Conservation (phyloP, 2,113 vertebrate genomes). For the Orycteropus afer region DNA sequence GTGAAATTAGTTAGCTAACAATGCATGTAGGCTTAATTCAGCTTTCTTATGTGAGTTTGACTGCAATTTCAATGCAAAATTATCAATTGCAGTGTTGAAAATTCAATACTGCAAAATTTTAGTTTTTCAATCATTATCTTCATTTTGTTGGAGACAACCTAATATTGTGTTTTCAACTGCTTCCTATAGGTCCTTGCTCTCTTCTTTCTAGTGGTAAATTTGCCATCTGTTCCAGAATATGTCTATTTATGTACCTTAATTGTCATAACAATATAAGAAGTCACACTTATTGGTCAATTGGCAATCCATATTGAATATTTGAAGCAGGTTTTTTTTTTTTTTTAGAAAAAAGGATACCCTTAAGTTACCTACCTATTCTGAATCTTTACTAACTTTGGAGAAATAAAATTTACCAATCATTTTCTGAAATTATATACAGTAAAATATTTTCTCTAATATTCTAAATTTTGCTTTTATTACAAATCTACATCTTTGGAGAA, state of each 20-base stretch:
- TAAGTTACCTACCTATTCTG: background rate
- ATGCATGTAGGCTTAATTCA: background rate
- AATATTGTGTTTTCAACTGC: background rate
- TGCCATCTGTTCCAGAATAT: background rate
- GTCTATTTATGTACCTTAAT: background rate
- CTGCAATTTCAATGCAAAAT: background rate
- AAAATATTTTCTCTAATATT: background rate
- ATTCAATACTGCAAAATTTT: background rate
- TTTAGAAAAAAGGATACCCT: background rate
- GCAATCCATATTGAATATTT: background rate
- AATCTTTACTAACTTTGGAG: background rate
- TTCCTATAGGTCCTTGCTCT: too few species aligned
- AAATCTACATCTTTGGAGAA: background rate
- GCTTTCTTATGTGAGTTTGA: background rate
- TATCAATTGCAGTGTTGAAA: background rate
- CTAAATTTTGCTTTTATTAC: background rate
- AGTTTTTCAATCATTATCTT: background rate
- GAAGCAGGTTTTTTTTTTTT: background rate
- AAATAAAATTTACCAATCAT: background rate
- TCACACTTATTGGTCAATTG: background rate
- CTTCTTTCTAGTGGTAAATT: background rate
- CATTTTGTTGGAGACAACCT: background rate
- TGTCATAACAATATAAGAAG: background rate
- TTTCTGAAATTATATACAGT: background rate
- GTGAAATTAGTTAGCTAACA: constrained; percentile 12